These are phyloP conservation scores for Micromesistius poutassou DNA, from an alignment of 2,797 vertebrate genomes.

Conservation along the genomic window DNA sequence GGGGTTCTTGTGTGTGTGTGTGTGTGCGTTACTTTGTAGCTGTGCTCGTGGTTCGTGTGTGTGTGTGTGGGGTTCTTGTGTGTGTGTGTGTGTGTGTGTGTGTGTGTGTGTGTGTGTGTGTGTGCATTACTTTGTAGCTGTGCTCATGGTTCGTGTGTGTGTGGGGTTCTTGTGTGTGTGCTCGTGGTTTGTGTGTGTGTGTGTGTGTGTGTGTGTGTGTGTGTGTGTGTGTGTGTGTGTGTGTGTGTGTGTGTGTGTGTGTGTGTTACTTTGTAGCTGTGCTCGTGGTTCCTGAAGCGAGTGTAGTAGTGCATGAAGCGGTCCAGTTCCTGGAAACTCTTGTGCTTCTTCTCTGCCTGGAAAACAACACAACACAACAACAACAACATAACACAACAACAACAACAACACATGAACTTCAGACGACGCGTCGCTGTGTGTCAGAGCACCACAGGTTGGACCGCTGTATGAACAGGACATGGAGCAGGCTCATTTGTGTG, in stretches of 20 bases:
- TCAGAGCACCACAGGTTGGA: neutral
- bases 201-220: slow-evolving; percentile 49
- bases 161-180: slow-evolving; percentile 86
- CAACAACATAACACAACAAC: too few species aligned
- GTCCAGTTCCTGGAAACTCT: slow-evolving; percentile 96
- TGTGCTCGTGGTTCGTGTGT: neutral
- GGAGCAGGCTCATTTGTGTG: neutral
- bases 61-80: slow-evolving; percentile 71
- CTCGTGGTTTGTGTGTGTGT: slow-evolving; percentile 89
- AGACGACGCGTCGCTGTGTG: neutral
- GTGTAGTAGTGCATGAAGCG: slow-evolving; percentile 99
- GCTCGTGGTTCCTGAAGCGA: slow-evolving; percentile 98
- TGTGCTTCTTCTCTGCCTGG: slow-evolving; percentile 98
- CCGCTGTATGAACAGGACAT: neutral
- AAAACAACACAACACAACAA: too few species aligned
- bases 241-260: too few species aligned
- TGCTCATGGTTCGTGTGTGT: neutral
- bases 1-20: neutral
- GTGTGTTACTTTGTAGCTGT: slow-evolving; percentile 89
- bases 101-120: too few species aligned
- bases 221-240: too few species aligned
- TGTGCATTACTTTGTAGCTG: neutral
- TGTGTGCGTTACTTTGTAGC: neutral
- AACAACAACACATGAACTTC: slow-evolving; percentile 4
- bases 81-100: neutral